These are phyloP conservation scores for Oxycera nigricornis DNA, from an alignment of 2,888 invertebrate species.

Conservation along the genomic window DNA sequence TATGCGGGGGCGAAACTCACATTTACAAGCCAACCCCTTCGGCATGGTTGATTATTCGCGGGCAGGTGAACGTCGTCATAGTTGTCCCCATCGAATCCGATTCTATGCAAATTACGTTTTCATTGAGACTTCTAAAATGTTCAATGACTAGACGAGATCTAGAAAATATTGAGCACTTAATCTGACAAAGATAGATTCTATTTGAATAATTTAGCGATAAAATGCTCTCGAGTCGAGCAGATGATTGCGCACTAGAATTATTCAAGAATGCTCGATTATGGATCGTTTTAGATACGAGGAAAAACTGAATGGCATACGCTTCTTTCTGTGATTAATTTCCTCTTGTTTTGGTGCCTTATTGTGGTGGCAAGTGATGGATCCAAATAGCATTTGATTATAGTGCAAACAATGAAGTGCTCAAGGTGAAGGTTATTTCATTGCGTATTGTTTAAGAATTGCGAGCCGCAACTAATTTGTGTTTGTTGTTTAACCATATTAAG, in stretches of 20 bases:
- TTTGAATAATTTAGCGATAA: slow-evolving; percentile 31
- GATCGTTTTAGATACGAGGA: background rate
- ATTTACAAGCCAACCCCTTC: background rate
- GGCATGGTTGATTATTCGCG: background rate
- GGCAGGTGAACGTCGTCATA: background rate
- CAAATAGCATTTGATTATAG: too few species aligned
- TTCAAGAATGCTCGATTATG: background rate
- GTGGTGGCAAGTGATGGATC: too few species aligned
- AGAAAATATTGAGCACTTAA: background rate
- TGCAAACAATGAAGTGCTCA: too few species aligned
- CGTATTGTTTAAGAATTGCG: too few species aligned
- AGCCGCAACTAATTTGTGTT: too few species aligned
- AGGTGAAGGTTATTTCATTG: too few species aligned
- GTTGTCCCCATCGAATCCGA: background rate
- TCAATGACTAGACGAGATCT: slow-evolving; percentile 14
- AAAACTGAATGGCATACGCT: too few species aligned
- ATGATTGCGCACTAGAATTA: slow-evolving; percentile 23
- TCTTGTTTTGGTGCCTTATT: too few species aligned
- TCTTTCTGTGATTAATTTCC: too few species aligned
- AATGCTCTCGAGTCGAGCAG: slow-evolving; percentile 28
- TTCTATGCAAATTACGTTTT: background rate
- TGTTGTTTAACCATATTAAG: too few species aligned
- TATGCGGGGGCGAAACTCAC: slow-evolving; percentile 6
- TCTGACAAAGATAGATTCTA: background rate
- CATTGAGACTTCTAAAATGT: too few species aligned